Conservation (phyloP, 2,888 invertebrate species). For the Unio pictorum region DNA sequence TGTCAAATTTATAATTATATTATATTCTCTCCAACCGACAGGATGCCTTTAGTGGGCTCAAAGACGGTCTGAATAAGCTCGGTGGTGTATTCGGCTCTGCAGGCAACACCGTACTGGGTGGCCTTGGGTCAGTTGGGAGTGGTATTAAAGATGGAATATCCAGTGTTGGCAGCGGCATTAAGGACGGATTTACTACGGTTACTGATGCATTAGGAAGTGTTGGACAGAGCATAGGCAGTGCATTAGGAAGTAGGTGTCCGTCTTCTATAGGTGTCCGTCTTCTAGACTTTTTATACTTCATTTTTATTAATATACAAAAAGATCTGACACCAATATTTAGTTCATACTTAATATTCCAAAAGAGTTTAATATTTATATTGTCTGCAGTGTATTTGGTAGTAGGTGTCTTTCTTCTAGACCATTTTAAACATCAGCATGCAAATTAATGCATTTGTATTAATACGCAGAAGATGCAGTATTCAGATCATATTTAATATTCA, state of each 20-base stretch:
- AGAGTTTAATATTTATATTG: no score
- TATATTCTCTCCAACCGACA: neutral
- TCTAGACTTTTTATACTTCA: no score
- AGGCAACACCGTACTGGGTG: slow-evolving; percentile 15
- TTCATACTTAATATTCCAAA: no score
- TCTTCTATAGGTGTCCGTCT: no score
- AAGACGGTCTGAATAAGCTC: slow-evolving; percentile 8
- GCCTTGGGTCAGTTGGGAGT: slow-evolving; percentile 14
- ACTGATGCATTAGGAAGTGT: slow-evolving; percentile 17
- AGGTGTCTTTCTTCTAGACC: neutral
- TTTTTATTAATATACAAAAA: no score
- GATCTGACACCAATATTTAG: no score
- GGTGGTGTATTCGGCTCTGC: slow-evolving; percentile 12
- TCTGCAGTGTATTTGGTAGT: slow-evolving; percentile 21
- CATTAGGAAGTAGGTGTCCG: slow-evolving; percentile 20
- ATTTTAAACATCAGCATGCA: no score
- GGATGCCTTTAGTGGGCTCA: slow-evolving; percentile 16
- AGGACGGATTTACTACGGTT: neutral
- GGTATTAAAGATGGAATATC: slow-evolving; percentile 8
- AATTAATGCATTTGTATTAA: no score
- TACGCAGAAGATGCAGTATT: no score
- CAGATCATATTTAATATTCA: no score
- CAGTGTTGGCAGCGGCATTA: slow-evolving; percentile 6
- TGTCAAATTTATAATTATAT: no score
- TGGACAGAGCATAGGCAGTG: slow-evolving; percentile 25